A percentile compares a stretch with the other conserved stretches of the same genome.
Conservation (phyloP, 2,888 invertebrate genomes). For the Anagyrus pseudococci region DNA sequence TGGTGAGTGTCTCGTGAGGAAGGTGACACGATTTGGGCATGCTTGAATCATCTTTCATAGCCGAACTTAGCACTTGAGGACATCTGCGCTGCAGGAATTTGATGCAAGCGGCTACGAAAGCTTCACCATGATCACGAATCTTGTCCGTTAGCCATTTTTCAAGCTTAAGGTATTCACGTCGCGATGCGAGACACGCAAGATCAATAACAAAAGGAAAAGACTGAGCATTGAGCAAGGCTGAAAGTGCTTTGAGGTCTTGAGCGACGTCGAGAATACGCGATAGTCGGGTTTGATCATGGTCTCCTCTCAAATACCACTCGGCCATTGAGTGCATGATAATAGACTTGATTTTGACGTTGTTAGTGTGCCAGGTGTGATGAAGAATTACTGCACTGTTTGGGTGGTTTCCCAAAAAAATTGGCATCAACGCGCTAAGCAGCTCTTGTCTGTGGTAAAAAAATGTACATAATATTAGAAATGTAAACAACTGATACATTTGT, state of each 20-base stretch:
- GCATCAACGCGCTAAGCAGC: slow-evolving; percentile 84
- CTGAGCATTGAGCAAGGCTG: slow-evolving; percentile 87
- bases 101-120: slow-evolving; percentile 84
- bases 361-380: slow-evolving; percentile 94
- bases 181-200: slow-evolving; percentile 94
- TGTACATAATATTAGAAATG: background rate
- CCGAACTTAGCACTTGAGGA: slow-evolving; percentile 82
- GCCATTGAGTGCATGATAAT: slow-evolving; percentile 97
- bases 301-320: slow-evolving; percentile 92
- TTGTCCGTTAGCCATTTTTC: slow-evolving; percentile 99
- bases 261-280: slow-evolving; percentile 96
- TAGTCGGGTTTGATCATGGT: slow-evolving; percentile 91
- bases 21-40: slow-evolving; percentile 85
- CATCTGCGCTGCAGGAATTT: slow-evolving; percentile 89
- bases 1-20: slow-evolving; percentile 88
- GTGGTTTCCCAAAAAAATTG: slow-evolving; percentile 93
- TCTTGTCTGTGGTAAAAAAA: slow-evolving; percentile 74
- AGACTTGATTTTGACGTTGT: slow-evolving; percentile 74
- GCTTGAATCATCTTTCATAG: slow-evolving; percentile 79
- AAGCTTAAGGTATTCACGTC: slow-evolving; percentile 94
- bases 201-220: slow-evolving; percentile 97
- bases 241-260: slow-evolving; percentile 92
- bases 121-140: slow-evolving; percentile 92
- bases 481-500: background rate
- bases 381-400: slow-evolving; percentile 96